Percentiles rank a stretch among this genome's conserved stretches.
These are phyloP conservation scores for Ctena decussata DNA, from an alignment of 2,888 invertebrate species.

Conservation along the genomic window DNA sequence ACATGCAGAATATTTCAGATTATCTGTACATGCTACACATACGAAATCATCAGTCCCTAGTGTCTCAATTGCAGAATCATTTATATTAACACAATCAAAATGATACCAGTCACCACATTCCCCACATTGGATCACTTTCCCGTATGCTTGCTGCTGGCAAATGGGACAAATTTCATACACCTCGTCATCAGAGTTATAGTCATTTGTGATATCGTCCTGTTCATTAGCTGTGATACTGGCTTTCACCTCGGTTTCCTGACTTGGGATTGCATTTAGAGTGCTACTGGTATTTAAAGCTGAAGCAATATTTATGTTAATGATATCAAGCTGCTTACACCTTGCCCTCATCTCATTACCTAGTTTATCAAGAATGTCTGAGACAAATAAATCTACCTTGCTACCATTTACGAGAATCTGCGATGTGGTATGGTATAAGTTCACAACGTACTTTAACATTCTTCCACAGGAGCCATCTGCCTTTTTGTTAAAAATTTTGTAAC, in stretches of 20 bases:
- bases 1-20: neutral
- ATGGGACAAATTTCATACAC: constrained; percentile 1
- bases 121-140: neutral
- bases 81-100: neutral
- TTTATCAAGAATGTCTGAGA: neutral
- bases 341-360: neutral
- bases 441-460: neutral
- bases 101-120: neutral
- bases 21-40: neutral
- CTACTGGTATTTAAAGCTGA: neutral
- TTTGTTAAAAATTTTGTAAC: neutral
- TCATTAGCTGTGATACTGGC: neutral
- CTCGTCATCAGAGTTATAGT: neutral
- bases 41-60: neutral
- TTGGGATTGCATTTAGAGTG: neutral
- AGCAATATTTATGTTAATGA: neutral
- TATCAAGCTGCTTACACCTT: neutral
- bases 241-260: neutral
- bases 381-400: neutral
- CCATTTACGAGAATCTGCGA: constrained; percentile 1
- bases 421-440: constrained; percentile 1
- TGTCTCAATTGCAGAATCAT: neutral
- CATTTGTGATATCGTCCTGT: neutral
- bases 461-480: neutral
- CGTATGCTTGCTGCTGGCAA: neutral